These are phyloP conservation scores for Tretioscincus oriximinensis DNA, from an alignment of 2,113 vertebrate species.

Conservation along the genomic window DNA sequence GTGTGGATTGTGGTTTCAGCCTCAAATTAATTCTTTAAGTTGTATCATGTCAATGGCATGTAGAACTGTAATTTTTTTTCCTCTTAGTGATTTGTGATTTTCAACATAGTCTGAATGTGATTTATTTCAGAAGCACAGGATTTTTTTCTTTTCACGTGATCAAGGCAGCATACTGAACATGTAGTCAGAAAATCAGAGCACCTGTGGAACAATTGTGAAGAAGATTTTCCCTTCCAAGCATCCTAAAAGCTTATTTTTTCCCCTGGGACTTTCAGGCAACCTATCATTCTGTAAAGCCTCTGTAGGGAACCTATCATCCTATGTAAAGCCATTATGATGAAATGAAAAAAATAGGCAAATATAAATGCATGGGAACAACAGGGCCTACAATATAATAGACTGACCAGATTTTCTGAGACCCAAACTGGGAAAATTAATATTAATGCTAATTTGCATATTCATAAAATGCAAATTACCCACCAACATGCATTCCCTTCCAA, in stretches of 20 bases:
- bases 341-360: slow-evolving; percentile 17
- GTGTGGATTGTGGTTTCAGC: neutral
- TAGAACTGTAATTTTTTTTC: neutral
- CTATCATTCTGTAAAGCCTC: too few species aligned
- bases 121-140: neutral
- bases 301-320: neutral
- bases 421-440: too few species aligned
- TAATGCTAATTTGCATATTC: too few species aligned
- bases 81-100: neutral
- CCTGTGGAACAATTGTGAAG: neutral
- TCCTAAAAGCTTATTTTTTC: neutral
- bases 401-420: too few species aligned
- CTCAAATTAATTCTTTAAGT: neutral
- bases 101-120: neutral
- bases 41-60: neutral
- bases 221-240: neutral
- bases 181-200: neutral
- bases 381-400: slow-evolving; percentile 29
- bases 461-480: too few species aligned
- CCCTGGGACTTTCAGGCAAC: neutral
- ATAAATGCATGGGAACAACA: slow-evolving; percentile 32
- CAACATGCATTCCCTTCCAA: too few species aligned
- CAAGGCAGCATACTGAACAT: neutral
- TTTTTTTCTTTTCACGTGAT: neutral
- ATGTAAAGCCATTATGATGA: slow-evolving; percentile 14